Evolutionary conservation across 2,888 invertebrate genomes (phyloP), one percentile per base, ranked within the genome.

Genomic region (Salpingus planirostris): DNA sequence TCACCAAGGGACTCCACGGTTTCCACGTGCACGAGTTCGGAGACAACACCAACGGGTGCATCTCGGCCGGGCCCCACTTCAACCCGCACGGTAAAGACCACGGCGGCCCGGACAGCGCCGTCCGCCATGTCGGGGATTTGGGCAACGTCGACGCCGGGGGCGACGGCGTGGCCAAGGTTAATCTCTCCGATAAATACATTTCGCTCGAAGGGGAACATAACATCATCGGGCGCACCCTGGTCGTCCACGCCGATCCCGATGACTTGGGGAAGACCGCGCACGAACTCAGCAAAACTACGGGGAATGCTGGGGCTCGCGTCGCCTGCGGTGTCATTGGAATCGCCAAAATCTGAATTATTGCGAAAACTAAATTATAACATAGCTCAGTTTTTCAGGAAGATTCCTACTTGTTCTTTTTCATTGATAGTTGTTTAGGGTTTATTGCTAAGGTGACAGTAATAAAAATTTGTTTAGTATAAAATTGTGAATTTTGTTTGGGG

Each of bases 1-100:
- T 96, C 15, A 60, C 71, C 11, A 71, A 80, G 61, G 95, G 95
- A 38, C 59, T 67, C 2, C 88, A 92, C 57, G 91, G 91, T 12
- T 92, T 96, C 69, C 96, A 96, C 60, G 78, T 96, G 38, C 96
- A 96, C 60, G 89, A 96, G 68, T 95, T 91, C 59, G 96, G 96
- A 1, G 95, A 95, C 66, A 89, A 87, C 58, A 91, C 92, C 14
- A 91, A 95, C 60, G 90, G 89, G 1, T 96, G 96, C 65, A 87
- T 82, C n/a, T 91, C 90, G 21, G 91, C 95, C 18, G 96, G 95
- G 0, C 70, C 87, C 0, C 96, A 96, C 67, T 96, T 88, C 68
- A 96, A 96, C 67, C 95, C 95, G 0, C 46, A 63, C 27, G 76
- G 76, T 47, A 73, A 75, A 50, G 83, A 82, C 0, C 96, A 96